Evolutionary conservation across 2,797 vertebrate genomes (phyloP).

Genomic region (Synanceia verrucosa): DNA sequence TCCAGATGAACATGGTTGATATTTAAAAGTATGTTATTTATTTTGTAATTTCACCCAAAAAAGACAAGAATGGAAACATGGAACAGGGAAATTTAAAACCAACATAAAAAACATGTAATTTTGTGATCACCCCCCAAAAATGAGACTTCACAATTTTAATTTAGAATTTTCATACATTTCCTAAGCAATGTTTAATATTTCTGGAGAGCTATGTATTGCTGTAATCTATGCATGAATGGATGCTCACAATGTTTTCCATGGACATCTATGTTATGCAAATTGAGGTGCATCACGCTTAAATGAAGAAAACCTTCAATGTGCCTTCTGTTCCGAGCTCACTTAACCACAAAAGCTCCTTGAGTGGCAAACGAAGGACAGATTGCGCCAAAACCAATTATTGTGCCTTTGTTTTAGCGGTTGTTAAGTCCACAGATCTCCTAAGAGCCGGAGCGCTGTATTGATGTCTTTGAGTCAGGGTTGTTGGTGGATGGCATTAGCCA

Average conservation of each 20-base stretch:
- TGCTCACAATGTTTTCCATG: conserved; percentile 36
- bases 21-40: too few species aligned
- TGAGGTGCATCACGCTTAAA: conserved; percentile 57
- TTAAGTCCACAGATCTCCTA: conserved; percentile 82
- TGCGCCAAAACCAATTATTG: conserved; percentile 86
- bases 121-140: neutral
- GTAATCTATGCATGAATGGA: conserved; percentile 52
- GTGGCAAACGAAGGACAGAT: conserved; percentile 80
- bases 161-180: neutral
- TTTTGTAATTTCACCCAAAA: neutral
- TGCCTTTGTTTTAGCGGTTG: conserved; percentile 81
- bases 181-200: conserved; percentile 27
- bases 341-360: conserved; percentile 78
- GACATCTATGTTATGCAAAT: conserved; percentile 75
- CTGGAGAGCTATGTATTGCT: conserved; percentile 27
- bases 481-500: conserved; percentile 78
- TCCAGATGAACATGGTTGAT: conserved; percentile 55
- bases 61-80: neutral
- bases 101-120: neutral
- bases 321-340: conserved; percentile 74
- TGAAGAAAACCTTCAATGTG: conserved; percentile 74
- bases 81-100: neutral
- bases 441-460: conserved; percentile 78
- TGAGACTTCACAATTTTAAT: neutral
- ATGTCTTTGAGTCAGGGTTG: conserved; percentile 81